Evolutionary conservation across 2,113 vertebrate species (phyloP).

Genomic region (Colius striatus): DNA sequence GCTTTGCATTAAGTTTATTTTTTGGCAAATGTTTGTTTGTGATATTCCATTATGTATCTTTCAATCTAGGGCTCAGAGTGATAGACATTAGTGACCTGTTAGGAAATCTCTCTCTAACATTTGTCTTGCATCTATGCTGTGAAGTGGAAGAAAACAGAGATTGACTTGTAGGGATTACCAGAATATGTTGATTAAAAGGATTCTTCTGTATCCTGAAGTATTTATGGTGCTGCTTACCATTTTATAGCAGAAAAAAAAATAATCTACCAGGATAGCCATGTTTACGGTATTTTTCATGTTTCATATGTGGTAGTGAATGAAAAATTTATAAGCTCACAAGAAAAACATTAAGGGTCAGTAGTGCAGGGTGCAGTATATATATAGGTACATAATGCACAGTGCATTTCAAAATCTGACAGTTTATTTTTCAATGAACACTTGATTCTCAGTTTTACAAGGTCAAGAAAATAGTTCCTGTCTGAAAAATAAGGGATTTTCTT

Average conservation of each 20-base stretch:
- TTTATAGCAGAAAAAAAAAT: background rate
- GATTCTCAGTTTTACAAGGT: background rate
- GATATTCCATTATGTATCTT: slow-evolving; percentile 29
- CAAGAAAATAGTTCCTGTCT: background rate
- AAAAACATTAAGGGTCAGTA: slow-evolving; percentile 30
- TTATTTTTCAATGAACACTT: background rate
- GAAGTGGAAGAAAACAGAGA: background rate
- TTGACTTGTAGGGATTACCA: background rate
- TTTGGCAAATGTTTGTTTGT: background rate
- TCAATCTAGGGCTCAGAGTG: background rate
- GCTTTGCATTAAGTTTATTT: background rate
- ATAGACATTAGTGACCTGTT: background rate
- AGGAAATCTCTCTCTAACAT: background rate
- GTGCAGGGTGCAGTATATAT: background rate
- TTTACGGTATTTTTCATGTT: background rate
- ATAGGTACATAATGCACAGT: background rate
- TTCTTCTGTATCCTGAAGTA: background rate
- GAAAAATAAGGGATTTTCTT: background rate
- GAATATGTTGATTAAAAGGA: background rate
- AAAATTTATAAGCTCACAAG: slow-evolving; percentile 26
- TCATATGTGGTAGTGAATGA: background rate
- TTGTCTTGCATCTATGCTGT: background rate
- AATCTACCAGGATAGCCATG: background rate
- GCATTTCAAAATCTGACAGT: slow-evolving; percentile 2
- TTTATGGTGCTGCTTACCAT: background rate